Percentiles rank a stretch among this genome's conserved stretches.
Conservation (phyloP, 2,888 invertebrate genomes). For the Callyntrura guangdongensis region DNA sequence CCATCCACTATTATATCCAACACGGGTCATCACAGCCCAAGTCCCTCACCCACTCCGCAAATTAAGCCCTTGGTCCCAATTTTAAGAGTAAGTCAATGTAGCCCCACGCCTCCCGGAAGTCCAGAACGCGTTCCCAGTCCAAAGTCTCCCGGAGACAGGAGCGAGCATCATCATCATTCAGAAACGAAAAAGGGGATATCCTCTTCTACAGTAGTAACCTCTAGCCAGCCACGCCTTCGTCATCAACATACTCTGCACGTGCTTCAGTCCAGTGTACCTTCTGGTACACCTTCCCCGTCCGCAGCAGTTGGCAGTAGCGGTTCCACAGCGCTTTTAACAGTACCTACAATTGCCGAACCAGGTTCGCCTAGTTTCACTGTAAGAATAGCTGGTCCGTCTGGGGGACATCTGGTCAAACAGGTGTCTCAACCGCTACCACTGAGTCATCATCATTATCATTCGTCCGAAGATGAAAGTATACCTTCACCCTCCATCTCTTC, state of each 20-base stretch:
- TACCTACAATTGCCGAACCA: constrained; percentile 74
- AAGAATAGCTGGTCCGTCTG: constrained; percentile 63
- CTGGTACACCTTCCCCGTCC: constrained; percentile 24
- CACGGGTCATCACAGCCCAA: background rate
- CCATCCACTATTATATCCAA: no score
- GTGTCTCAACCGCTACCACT: constrained; percentile 82
- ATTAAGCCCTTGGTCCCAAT: constrained; percentile 81
- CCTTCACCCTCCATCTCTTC: constrained; percentile 46
- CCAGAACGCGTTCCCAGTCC: constrained; percentile 77
- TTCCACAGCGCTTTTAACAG: constrained; percentile 75
- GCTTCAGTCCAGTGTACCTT: constrained; percentile 46
- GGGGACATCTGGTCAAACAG: constrained; percentile 84
- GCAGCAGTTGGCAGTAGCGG: constrained; percentile 40
- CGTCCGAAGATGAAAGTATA: constrained; percentile 72
- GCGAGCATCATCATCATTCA: constrained; percentile 1
- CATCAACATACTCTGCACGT: constrained; percentile 62
- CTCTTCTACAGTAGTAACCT: background rate
- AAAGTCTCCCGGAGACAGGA: constrained; percentile 63
- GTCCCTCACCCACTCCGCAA: constrained; percentile 62
- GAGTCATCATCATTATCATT: constrained; percentile 80
- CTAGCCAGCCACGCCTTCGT: constrained; percentile 30
- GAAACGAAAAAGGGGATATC: constrained; percentile 3
- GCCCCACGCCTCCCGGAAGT: constrained; percentile 84
- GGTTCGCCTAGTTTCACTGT: constrained; percentile 53
- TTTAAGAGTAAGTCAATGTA: constrained; percentile 83